A percentile compares a stretch with the other conserved stretches of the same genome.
Evolutionary conservation across 2,113 vertebrate genomes (phyloP).

Genomic region (Geococcyx californianus): DNA sequence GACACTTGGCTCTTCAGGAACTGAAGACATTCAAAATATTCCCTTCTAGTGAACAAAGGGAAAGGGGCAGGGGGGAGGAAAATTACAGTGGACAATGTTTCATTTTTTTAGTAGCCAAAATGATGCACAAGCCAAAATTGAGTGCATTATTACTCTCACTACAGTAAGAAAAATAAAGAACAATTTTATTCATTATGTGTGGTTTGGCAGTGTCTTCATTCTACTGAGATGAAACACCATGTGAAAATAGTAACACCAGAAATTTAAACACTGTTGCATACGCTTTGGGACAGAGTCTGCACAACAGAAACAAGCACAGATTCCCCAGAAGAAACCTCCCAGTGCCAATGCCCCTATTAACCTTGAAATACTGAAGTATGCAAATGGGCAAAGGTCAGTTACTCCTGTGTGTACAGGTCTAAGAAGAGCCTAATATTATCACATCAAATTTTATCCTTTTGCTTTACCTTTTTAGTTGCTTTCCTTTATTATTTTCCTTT

Average conservation of each 20-base stretch:
- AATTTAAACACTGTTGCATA: background rate
- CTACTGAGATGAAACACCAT: background rate
- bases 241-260: background rate
- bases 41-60: background rate
- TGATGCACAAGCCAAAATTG: background rate
- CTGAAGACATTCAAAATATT: constrained; percentile 25
- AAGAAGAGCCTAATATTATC: background rate
- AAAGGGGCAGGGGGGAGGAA: background rate
- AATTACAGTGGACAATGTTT: background rate
- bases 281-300: background rate
- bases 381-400: background rate
- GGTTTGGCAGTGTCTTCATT: background rate
- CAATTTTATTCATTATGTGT: background rate
- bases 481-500: background rate
- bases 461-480: background rate
- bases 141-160: constrained; percentile 4
- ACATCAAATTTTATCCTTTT: background rate
- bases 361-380: background rate
- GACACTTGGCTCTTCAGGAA: constrained; percentile 32
- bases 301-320: background rate
- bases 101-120: constrained; percentile 1
- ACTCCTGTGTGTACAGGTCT: background rate
- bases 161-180: background rate
- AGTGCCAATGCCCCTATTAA: background rate
- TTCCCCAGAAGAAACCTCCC: background rate